Evolutionary conservation across 2,888 invertebrate species (phyloP).

Genomic region (Exocentrus adspersus): DNA sequence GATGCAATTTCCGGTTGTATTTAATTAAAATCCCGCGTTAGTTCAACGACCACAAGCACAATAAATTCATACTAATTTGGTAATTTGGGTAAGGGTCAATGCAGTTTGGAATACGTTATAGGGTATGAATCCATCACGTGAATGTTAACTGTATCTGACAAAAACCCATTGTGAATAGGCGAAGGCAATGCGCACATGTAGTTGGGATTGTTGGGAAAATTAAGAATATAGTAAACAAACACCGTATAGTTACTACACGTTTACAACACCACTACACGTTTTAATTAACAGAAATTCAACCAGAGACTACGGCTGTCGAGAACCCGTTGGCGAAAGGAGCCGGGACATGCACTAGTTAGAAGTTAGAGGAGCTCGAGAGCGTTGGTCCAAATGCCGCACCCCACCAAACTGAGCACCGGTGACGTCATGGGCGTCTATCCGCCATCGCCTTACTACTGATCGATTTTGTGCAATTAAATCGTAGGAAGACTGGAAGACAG

Average conservation of each 20-base stretch:
- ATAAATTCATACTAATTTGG: conserved; percentile 6
- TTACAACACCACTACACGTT: conserved; percentile 18
- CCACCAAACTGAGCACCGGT: conserved; percentile 62
- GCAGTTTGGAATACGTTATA: conserved; percentile 4
- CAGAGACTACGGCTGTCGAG: conserved; percentile 8
- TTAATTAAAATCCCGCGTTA: neutral
- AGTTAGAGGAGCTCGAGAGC: too few relatives aligned
- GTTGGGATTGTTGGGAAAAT: conserved; percentile 2
- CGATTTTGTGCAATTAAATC: conserved; percentile 56
- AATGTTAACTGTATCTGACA: conserved; percentile 14
- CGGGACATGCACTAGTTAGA: conserved; percentile 43
- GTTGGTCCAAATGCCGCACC: conserved; percentile 52
- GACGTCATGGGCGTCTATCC: conserved; percentile 61
- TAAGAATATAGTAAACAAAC: conserved; percentile 19
- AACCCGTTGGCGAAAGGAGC: conserved; percentile 25
- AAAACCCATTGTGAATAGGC: conserved; percentile 14
- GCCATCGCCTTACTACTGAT: conserved; percentile 52
- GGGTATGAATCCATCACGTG: too few relatives aligned
- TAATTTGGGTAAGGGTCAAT: conserved; percentile 14
- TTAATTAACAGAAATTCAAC: conserved; percentile 9
- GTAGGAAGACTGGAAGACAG: conserved; percentile 14
- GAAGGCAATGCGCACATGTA: conserved; percentile 13
- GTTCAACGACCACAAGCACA: neutral
- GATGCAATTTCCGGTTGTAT: conserved; percentile 37
- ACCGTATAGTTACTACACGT: too few relatives aligned